Evolutionary conservation across 2,113 vertebrate genomes (phyloP).

Genomic region (Collichthys lucidus): DNA sequence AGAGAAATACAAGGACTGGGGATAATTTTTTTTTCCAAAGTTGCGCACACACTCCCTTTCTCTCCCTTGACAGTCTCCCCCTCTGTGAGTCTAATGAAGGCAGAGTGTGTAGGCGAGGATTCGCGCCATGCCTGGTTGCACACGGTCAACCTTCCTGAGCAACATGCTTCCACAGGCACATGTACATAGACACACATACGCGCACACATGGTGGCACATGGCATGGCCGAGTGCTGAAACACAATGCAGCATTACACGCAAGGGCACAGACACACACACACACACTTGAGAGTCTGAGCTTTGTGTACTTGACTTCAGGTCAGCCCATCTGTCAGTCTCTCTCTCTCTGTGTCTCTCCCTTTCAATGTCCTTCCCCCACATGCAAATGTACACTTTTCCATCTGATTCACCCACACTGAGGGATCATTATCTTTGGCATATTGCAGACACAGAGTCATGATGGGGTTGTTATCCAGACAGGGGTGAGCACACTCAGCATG

Average conservation of each 20-base stretch:
- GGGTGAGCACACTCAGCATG: slow-evolving; percentile 29
- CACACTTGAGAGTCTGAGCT: slow-evolving; percentile 10
- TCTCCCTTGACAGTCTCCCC: slow-evolving; percentile 51
- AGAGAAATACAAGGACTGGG: background rate
- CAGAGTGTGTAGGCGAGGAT: slow-evolving; percentile 63
- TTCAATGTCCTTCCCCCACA: slow-evolving; percentile 35
- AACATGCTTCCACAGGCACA: slow-evolving; percentile 34
- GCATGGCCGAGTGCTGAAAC: background rate
- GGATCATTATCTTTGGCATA: slow-evolving; percentile 63
- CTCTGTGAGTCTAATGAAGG: slow-evolving; percentile 73
- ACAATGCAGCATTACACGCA: slow-evolving; percentile 34
- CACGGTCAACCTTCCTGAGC: slow-evolving; percentile 47
- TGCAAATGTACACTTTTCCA: slow-evolving; percentile 47
- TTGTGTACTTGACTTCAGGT: slow-evolving; percentile 42
- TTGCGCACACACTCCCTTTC: slow-evolving; percentile 6
- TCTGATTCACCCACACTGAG: slow-evolving; percentile 30
- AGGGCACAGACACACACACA: background rate
- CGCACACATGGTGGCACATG: background rate
- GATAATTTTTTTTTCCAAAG: background rate
- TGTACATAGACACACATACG: background rate
- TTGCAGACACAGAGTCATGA: slow-evolving; percentile 47
- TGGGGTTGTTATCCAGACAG: slow-evolving; percentile 36
- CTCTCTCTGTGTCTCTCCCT: background rate
- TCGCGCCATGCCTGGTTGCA: slow-evolving; percentile 59
- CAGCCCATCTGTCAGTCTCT: slow-evolving; percentile 52